Base-by-base conservation (phyloP, 2,888 invertebrate species). In the Drosophila quinaria region DNA sequence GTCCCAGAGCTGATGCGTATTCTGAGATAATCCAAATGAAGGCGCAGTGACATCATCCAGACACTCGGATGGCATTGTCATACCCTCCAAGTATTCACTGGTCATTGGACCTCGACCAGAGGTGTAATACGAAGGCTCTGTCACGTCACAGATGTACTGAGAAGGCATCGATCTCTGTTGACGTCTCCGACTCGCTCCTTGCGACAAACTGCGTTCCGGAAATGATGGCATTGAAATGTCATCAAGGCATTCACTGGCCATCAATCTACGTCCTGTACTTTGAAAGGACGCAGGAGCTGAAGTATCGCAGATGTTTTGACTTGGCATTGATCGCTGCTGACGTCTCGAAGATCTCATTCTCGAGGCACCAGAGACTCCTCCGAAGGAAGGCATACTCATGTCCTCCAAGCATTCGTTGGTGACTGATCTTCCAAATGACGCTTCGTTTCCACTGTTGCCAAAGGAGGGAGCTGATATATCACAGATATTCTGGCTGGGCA, bases 41-140 rank as follows among this genome's bases (percentile, higher is more conserved):
- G 49, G 49, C 2, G 11, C 49, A 15, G 13, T 10, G 13, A 66
- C 52, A 17, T 78, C 61, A 5, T 41, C 37, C 49, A 74, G 29
- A 25, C 52, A 72, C 31, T 78, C 69, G 15, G 69, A 73, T 1
- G 78, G 73, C 68, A 70, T 69, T 6, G 80, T 65, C 10, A 66
- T 29, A 44, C 76, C 60, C 11, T 66, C 60, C 2, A 70, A 42
- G 5, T 4, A 19, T 22, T 42, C 42, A 22, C 6, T 42, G 19
- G 13, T 22, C 9, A 1, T 4, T 4, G 17, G 5, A 6, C 35
- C 46, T 9, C 29, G 13, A 5, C 29, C 39, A 1, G 50, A 33
- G 1, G 15, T 39, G 6, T 35, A 50, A 33, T 50, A 35, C 10
- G 35, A 58, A 49, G 60, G 71, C 10, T 29, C 52, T 1, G 50